Evolutionary conservation across 2,113 vertebrate species (phyloP).

Genomic region (Istiophorus platypterus): DNA sequence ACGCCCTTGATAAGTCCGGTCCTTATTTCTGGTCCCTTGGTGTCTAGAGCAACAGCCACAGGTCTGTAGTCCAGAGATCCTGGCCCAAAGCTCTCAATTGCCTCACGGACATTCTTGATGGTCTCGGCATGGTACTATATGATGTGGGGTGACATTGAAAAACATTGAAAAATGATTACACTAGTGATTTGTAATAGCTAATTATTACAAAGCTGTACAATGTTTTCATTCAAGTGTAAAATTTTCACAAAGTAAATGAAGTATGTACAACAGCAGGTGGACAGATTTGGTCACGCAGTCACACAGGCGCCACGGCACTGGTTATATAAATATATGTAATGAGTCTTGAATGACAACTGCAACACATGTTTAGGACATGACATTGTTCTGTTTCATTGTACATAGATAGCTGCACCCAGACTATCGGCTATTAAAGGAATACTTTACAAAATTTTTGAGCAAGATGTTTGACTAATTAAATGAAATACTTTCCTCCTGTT

Average conservation of each 20-base stretch:
- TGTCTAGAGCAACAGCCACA: conserved; percentile 96
- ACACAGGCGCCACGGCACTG: neutral
- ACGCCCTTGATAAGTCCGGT: conserved; percentile 98
- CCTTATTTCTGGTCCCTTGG: conserved; percentile 98
- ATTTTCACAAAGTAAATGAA: neutral
- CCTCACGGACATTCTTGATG: conserved; percentile 94
- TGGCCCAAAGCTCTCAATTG: conserved; percentile 92
- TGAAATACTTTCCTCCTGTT: neutral
- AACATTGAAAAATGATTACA: neutral
- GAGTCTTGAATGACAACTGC: conserved; percentile 46
- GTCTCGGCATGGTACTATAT: conserved; percentile 94
- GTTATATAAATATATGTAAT: conserved; percentile 19
- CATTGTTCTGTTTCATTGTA: conserved; percentile 29
- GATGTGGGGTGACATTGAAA: neutral
- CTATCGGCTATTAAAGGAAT: neutral
- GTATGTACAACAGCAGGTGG: conserved; percentile 28
- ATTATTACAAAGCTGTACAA: neutral
- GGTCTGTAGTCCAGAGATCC: conserved; percentile 93
- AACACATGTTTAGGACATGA: conserved; percentile 49
- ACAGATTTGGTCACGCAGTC: conserved; percentile 1
- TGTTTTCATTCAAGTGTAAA: neutral
- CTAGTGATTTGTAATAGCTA: neutral
- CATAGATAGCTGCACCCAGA: conserved; percentile 40
- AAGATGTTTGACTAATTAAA: neutral
- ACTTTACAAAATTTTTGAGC: neutral